These are phyloP conservation scores for Eira barbara DNA, from an alignment of 2,113 vertebrate genomes.

Conservation along the genomic window DNA sequence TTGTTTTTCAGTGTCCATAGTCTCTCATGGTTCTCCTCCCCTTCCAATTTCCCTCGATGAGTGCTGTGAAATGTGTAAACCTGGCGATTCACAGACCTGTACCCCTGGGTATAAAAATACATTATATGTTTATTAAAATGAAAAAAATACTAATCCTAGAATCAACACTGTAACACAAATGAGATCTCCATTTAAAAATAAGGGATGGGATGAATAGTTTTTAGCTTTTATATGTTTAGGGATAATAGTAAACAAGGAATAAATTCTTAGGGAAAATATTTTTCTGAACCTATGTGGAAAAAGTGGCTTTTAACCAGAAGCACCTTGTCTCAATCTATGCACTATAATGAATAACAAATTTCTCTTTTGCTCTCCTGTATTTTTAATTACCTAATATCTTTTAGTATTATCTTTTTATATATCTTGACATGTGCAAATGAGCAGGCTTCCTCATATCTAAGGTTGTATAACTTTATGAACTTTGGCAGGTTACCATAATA, in stretches of 20 bases:
- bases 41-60: too few species aligned
- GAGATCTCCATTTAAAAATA: too few species aligned
- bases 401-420: not conserved
- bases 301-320: not conserved
- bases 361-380: not conserved
- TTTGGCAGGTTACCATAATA: not conserved
- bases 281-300: not conserved
- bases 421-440: not conserved
- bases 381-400: not conserved
- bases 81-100: too few species aligned
- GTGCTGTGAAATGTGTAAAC: too few species aligned
- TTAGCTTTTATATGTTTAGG: not conserved
- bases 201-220: not conserved
- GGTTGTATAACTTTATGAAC: not conserved
- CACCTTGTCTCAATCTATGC: not conserved
- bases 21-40: too few species aligned
- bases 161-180: too few species aligned
- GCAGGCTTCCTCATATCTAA: not conserved
- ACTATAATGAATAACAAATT: not conserved
- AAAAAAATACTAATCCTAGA: too few species aligned
- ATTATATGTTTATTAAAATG: too few species aligned
- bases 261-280: not conserved
- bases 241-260: not conserved
- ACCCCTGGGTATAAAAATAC: too few species aligned
- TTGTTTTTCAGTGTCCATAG: too few species aligned